A percentile compares a stretch with the other conserved stretches of the same genome.
Conservation (phyloP, 2,797 vertebrate genomes). For the Benthosema pterotum region DNA sequence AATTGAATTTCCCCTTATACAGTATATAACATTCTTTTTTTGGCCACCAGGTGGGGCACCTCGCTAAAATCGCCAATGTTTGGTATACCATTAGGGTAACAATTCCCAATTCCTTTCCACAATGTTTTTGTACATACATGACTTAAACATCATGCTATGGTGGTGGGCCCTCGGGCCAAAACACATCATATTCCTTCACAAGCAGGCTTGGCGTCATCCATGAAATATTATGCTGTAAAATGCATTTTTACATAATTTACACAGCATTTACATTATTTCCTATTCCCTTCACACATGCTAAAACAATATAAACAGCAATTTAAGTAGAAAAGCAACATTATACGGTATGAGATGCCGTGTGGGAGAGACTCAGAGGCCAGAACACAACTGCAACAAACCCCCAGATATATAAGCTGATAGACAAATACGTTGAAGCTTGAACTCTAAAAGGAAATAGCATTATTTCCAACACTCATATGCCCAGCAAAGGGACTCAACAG, state of each 20-base stretch:
- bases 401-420: neutral
- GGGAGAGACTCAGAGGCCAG: conserved; percentile 1
- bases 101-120: no score
- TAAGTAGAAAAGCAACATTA: neutral
- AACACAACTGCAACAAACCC: neutral
- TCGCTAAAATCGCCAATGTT: no score
- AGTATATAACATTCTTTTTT: no score
- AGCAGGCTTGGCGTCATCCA: neutral
- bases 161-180: neutral
- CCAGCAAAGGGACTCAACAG: no score
- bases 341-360: neutral
- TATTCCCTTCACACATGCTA: neutral
- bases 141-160: neutral
- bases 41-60: no score
- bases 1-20: no score
- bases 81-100: no score
- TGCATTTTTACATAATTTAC: neutral
- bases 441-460: no score
- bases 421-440: no score
- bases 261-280: no score
- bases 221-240: neutral
- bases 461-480: no score
- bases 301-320: neutral
- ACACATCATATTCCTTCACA: neutral
- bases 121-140: neutral